Percentiles rank a stretch among this genome's conserved stretches.
phyloP scores from a whole-genome alignment of 92 coral and sea anemone species.

The Phymanthus crucifer region DNA sequence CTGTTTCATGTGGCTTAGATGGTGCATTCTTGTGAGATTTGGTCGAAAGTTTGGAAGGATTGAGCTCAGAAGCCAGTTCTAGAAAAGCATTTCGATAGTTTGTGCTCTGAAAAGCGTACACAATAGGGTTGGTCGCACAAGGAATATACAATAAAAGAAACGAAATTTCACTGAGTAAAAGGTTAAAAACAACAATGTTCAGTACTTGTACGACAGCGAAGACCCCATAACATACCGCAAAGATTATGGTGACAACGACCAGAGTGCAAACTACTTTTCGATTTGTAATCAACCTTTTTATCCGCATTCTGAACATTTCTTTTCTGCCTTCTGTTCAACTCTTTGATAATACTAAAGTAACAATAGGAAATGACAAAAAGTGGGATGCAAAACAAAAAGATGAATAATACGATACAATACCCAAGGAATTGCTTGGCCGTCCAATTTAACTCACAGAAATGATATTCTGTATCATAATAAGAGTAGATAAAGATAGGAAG shows the following conservation, averaged over 20 bases:
- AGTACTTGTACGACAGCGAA: constrained; percentile 46
- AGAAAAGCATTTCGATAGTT: constrained; percentile 52
- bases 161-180: constrained; percentile 18
- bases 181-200: constrained; percentile 3
- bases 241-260: constrained; percentile 28
- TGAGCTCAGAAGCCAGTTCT: constrained; percentile 34
- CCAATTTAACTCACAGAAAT: constrained; percentile 17
- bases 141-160: constrained; percentile 42
- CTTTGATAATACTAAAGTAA: constrained; percentile 42
- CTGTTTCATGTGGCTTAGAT: constrained; percentile 14
- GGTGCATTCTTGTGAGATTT: constrained; percentile 9
- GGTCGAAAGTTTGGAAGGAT: constrained; percentile 14
- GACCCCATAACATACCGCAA: constrained; percentile 42
- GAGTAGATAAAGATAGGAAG: constrained; percentile 44
- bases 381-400: constrained; percentile 36
- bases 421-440: constrained; percentile 1
- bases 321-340: constrained; percentile 25
- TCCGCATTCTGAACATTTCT: constrained; percentile 7
- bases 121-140: constrained; percentile 47
- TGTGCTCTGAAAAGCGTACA: constrained; percentile 56
- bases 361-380: constrained; percentile 43
- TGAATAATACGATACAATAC: constrained; percentile 25
- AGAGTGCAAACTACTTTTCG: constrained; percentile 33
- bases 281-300: constrained; percentile 10
- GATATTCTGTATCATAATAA: constrained; percentile 10